Evolutionary conservation across 2,888 invertebrate species (phyloP), one percentile per base, ranked within the genome.

Genomic region (Agrotis clavis): DNA sequence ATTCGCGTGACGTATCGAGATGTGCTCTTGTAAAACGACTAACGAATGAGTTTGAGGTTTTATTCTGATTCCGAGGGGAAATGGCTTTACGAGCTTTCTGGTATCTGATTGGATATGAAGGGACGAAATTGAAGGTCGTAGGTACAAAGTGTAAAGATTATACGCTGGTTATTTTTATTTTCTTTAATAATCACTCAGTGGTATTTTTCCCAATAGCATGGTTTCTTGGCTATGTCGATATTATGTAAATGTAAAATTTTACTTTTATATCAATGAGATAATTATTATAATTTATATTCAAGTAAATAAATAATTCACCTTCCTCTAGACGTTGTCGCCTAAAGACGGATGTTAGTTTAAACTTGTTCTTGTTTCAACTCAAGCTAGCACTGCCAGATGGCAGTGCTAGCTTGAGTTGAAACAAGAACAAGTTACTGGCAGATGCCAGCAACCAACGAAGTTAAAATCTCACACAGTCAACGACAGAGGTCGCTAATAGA

Each of bases 1-100:
- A 90, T 93, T 94, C 89, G 90, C 89, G 90, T 92, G 92, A 92
- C 90, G 89, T 91, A 89, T 87, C 87, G 82, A 89, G 90, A 91
- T 92, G 88, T 88, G 87, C 89, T 89, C 89, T 90, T 90, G 91
- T 92, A 90, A 92, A 92, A 91, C 91, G 90, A 91, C 90, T 89
- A 92, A 92, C 91, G 87, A 93, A 91, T 90, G 90, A 90, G 85
- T 88, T 89, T 89, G 90, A 89, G 91, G 90, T 90, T 89, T 88
- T 83, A 86, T 82, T 85, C 83, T 77, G 73, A 81, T 83, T 76
- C 61, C 65, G 21, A 60, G 85, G 86, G 85, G 81, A 67, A 79
- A 86, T 79, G 74, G 74, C 79, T 86, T 87, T 86, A 87, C 85
- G 81, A 82, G 74, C 62, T 68, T 25, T 68, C 67, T 73, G 69